Percentiles rank a stretch among this genome's conserved stretches.
Evolutionary conservation across 2,888 invertebrate species (phyloP).

Genomic region (Napeogenes sylphis): DNA sequence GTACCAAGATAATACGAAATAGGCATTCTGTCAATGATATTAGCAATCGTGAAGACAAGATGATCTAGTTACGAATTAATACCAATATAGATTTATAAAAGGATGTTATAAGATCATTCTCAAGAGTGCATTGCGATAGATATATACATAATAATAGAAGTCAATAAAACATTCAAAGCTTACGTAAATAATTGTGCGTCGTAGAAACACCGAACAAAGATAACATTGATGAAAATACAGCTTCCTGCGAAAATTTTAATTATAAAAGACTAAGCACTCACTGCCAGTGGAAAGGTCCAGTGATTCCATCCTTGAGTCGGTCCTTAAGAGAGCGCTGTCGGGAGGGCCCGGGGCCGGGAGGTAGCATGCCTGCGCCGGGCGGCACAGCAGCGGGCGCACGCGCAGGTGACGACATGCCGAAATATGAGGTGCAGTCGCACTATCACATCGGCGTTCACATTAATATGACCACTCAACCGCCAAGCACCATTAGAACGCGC

Average conservation of each 20-base stretch:
- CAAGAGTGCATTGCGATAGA: slow-evolving; percentile 9
- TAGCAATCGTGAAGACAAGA: slow-evolving; percentile 10
- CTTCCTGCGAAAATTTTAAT: slow-evolving; percentile 1
- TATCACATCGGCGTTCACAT: slow-evolving; percentile 39
- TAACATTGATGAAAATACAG: not conserved
- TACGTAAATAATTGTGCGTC: slow-evolving; percentile 14
- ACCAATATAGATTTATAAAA: slow-evolving; percentile 22
- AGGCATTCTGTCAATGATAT: slow-evolving; percentile 20
- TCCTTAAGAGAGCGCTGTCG: slow-evolving; percentile 87
- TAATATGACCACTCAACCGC: slow-evolving; percentile 58
- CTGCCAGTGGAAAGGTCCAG: slow-evolving; percentile 89
- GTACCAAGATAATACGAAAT: slow-evolving; percentile 11
- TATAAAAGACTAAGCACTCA: slow-evolving; percentile 72
- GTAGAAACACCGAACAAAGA: slow-evolving; percentile 11
- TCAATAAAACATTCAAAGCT: not conserved
- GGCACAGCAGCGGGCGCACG: slow-evolving; percentile 51
- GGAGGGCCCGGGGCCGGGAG: slow-evolving; percentile 77
- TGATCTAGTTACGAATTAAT: slow-evolving; percentile 16
- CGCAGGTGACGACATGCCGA: slow-evolving; percentile 64
- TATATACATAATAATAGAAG: slow-evolving; percentile 10
- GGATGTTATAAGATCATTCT: slow-evolving; percentile 29
- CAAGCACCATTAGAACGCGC: slow-evolving; percentile 63
- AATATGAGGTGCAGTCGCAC: slow-evolving; percentile 41
- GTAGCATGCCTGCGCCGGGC: slow-evolving; percentile 68
- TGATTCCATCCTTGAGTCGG: slow-evolving; percentile 86